Conservation (phyloP, 2,888 invertebrate genomes). For the Argyresthia albistria region DNA sequence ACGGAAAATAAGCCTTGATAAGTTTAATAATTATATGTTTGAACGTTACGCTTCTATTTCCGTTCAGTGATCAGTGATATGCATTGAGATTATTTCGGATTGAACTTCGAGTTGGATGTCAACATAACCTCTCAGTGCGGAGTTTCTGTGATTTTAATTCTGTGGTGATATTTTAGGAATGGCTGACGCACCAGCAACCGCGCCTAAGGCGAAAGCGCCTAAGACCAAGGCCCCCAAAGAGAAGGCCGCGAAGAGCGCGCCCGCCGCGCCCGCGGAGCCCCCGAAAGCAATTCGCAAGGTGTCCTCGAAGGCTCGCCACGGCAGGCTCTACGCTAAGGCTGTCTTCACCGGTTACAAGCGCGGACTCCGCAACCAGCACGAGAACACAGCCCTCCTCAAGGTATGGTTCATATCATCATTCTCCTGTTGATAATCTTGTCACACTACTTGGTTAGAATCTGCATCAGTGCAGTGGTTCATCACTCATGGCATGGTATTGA, state of each 20-base stretch:
- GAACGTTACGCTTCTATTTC: conserved; percentile 15
- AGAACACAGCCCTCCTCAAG: conserved; percentile 95
- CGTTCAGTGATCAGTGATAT: conserved; percentile 25
- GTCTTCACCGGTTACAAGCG: conserved; percentile 97
- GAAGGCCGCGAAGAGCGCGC: conserved; percentile 68
- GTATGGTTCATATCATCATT: conserved; percentile 31
- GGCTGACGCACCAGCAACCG: conserved; percentile 75
- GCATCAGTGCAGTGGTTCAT: too few relatives aligned
- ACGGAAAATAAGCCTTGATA: conserved; percentile 23
- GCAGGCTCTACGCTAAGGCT: conserved; percentile 96
- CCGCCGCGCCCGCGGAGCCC: conserved; percentile 66
- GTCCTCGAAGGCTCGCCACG: conserved; percentile 76
- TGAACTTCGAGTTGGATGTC: conserved; percentile 37
- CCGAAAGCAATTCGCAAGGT: conserved; percentile 63
- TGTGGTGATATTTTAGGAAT: conserved; percentile 60
- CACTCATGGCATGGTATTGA: too few relatives aligned
- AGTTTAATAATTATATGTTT: conserved; percentile 11
- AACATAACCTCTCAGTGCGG: conserved; percentile 52
- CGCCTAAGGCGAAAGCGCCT: conserved; percentile 66
- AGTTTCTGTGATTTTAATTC: conserved; percentile 15
- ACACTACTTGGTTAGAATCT: too few relatives aligned
- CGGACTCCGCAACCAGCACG: conserved; percentile 97
- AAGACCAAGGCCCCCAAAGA: conserved; percentile 73
- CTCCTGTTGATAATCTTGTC: too few relatives aligned
- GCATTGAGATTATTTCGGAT: conserved; percentile 40